Evolutionary conservation across 2,888 invertebrate species (phyloP).

Genomic region (Hypena proboscidalis): DNA sequence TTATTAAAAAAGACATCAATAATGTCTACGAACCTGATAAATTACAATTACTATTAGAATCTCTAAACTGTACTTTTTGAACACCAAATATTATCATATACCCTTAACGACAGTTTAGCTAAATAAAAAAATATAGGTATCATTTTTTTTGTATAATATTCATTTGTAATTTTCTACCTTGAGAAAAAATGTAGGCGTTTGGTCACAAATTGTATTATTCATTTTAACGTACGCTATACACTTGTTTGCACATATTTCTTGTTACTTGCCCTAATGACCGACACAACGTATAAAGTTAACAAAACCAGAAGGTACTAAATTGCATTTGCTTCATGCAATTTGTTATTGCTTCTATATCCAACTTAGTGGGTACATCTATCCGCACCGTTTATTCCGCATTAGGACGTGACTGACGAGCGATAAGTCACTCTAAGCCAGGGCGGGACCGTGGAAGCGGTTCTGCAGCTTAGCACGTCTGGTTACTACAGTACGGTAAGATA

Average conservation of each 20-base stretch:
- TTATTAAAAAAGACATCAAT: constrained; percentile 55
- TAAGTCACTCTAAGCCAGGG: constrained; percentile 1
- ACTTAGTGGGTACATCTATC: not conserved
- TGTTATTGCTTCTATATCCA: not conserved
- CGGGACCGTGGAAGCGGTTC: not conserved
- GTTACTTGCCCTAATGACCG: constrained; percentile 25
- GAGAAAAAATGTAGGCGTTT: constrained; percentile 73
- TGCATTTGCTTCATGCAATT: constrained; percentile 1
- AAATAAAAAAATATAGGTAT: constrained; percentile 83
- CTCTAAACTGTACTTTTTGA: constrained; percentile 74
- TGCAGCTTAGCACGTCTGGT: constrained; percentile 6
- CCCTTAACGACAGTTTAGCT: constrained; percentile 80
- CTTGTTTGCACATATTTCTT: constrained; percentile 38
- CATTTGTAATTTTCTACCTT: constrained; percentile 70
- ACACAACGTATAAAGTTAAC: constrained; percentile 12
- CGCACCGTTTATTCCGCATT: too few species aligned
- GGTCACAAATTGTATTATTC: constrained; percentile 59
- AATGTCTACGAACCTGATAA: constrained; percentile 60
- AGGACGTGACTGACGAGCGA: constrained; percentile 6
- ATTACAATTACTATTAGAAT: constrained; percentile 63
- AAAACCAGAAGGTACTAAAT: constrained; percentile 12
- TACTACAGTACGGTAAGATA: constrained; percentile 8
- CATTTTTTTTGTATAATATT: constrained; percentile 72
- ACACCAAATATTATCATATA: constrained; percentile 75
- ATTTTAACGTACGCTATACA: constrained; percentile 49